Base-by-base conservation (phyloP, 1,140 invertebrate genomes). In the Aporrectodea caliginosa region DNA sequence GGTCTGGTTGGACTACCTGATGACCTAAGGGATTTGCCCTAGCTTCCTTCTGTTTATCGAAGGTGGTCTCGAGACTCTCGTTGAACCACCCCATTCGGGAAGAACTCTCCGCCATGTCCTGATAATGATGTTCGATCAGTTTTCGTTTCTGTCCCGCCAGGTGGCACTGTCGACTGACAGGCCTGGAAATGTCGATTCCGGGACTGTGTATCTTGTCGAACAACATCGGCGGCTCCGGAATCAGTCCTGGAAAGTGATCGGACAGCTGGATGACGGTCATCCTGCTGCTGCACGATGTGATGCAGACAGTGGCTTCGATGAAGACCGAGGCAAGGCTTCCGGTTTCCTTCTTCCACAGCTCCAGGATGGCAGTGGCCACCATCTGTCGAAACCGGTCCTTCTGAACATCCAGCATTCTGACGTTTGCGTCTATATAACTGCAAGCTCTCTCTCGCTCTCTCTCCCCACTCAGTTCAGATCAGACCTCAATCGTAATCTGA, bases 261-360 rank as follows among this genome's bases (percentile, higher is more conserved):
- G 80, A 71, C 32, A 81, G 43, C 58, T 81, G 80, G 71, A 81
- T 70, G 22, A 81, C 80, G 31, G 77, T 81, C 16, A 76, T 78
- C 31, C 35, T 34, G 14, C 80, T 75, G 35, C 58, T 69, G 30
- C 77, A 35, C 1, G 80, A 78, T 1, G 80, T 81, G 43, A 81
- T 81, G 71, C 80, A 81, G 33, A 81, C 77, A 31, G 80, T 81
- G 33, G 76, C 80, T 35, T 81, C 80, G 29, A 81, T 81, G 69
- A 81, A 30, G 29, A 81, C 80, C 16, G 80, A 78, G 0, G 75
- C 30, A 27, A 77, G 33, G 68, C 76, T 81, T 34, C 80, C 80
- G 0, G 80, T 81, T 35, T 81, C 80, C 35, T 81, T 81, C 72
- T 81, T 81, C 80, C 80, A 81, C 35, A 81, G 35, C 29, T 81